Evolutionary conservation across 2,888 invertebrate genomes (phyloP).

Genomic region (Branchellion lobata): DNA sequence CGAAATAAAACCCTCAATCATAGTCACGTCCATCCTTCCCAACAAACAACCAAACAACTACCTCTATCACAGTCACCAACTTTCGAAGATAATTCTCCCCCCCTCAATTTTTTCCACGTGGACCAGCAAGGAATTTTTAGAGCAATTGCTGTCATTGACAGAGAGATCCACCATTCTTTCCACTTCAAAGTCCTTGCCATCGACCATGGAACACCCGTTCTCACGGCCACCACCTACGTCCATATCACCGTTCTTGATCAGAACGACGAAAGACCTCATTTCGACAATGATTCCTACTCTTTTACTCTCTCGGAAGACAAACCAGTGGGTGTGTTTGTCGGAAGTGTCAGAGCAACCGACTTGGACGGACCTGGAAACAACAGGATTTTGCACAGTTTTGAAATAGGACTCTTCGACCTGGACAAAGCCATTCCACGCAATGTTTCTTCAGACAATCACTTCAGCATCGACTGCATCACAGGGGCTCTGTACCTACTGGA

Average conservation of each 20-base stretch:
- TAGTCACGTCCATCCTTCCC: constrained; percentile 43
- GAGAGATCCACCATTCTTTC: constrained; percentile 63
- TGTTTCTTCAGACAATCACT: neutral
- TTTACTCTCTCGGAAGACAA: constrained; percentile 51
- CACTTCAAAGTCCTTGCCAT: constrained; percentile 74
- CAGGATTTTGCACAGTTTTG: constrained; percentile 47
- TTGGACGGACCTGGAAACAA: constrained; percentile 47
- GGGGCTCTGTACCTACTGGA: constrained; percentile 44
- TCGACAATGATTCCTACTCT: constrained; percentile 46
- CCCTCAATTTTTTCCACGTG: constrained; percentile 45
- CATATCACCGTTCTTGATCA: constrained; percentile 50
- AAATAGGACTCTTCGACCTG: constrained; percentile 6
- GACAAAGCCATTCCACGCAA: neutral
- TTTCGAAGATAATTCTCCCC: constrained; percentile 24
- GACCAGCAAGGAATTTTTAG: constrained; percentile 64
- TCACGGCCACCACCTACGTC: constrained; percentile 81
- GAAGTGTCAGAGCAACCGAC: constrained; percentile 49
- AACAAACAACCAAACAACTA: neutral
- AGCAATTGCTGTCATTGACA: constrained; percentile 49
- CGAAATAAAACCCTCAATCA: neutral
- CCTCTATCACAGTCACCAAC: constrained; percentile 32
- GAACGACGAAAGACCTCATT: constrained; percentile 51
- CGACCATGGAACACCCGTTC: constrained; percentile 78
- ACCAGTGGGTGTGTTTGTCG: constrained; percentile 57
- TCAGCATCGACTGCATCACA: constrained; percentile 43